Base-by-base conservation (phyloP, 35 echinoderm and acorn worm genomes). In the Anneissia japonica region DNA sequence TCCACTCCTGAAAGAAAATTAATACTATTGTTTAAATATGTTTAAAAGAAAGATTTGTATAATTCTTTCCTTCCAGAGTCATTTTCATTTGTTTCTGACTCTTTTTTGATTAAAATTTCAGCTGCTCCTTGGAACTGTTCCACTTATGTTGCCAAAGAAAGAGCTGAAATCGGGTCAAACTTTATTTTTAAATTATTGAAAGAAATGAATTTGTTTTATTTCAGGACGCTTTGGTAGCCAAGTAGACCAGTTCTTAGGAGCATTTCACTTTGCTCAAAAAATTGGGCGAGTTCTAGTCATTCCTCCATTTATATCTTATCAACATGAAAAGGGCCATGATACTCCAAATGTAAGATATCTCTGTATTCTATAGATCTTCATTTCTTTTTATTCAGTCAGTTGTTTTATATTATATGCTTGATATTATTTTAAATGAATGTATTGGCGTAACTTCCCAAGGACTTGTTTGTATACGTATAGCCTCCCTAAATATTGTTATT, bases 211-310 rank as follows among this genome's bases (percentile, higher is more conserved):
- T 39, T 84, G 17, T 29, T 79, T 76, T 74, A 74, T 89, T 89
- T 28, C 96, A 99, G 96, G 96, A 72, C 92, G 96, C 33, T 94
- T 91, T 81, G 85, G 91, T 75, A 99, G 94, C 79, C 96, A 99
- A 82, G 91, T 91, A 32, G 92, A 99, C 73, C 93, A 82, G 38
- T 93, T 99, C 32, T 80, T 99, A 31, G 91, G 96, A 37, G 79
- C 92, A 33, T 75, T 94, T 12, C 77, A 89, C 38, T 99, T 94
- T 83, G 86, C 96, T 13, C 89, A 91, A 77, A 83, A 82, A n/a
- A 32, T 99, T 64, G 87, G 83, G 39, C 85, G 96, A 75, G 83
- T 89, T 36, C 86, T 99, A 28, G 96, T 99, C 26, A 82, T 94
- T 31, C 96, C 96, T 32, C 92, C 91, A 72, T 93, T 94, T 80